Base-by-base conservation (phyloP, 2,888 invertebrate genomes). In the Ochropleura leucogaster region DNA sequence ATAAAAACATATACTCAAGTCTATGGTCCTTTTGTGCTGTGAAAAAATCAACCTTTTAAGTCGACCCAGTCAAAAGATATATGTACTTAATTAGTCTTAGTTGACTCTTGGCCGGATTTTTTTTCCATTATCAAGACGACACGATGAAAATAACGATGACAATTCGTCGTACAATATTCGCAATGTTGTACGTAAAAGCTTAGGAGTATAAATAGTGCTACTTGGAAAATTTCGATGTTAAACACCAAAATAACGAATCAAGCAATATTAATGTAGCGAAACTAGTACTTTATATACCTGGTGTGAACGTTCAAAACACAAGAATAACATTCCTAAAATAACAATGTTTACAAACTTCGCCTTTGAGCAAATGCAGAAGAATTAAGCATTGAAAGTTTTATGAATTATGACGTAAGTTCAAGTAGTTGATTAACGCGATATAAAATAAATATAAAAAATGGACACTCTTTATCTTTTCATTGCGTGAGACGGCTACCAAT, bases 401-500 rank as follows among this genome's bases (percentile, higher is more conserved):
- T 73, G n/a, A 73, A 80, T 55, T 73, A 80, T 53, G 51, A 64
- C 53, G 40, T 69, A 74, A 69, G 51, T 64, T 75, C 44, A 69
- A 69, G 59, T 57, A 62, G 51, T 70, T 80, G 42, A 84, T 78
- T 78, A 82, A 77, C 66, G 63, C 73, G 53, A 47, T 75, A 72
- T 76, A 75, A 72, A 76, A 73, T 72, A 65, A 72, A 47, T 69
- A 73, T 66, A 78, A 76, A 77, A 82, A 83, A 79, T 76, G 55
- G 46, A 20, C 65, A 62, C 66, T 70, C 82, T 86, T 81, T 77
- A 86, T 87, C 75, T 83, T 85, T 73, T 79, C 65, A 85, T 77
- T 79, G 75, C 69, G 68, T 63, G 74, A 77, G 83, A 78, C 78
- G 74, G 87, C 79, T 87, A 77, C 87, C 78, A 81, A 86, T 87